Percentiles rank a stretch among this genome's conserved stretches.
These are phyloP conservation scores for Trichonephila clavipes DNA, from an alignment of 1,140 invertebrate species.

Conservation along the genomic window DNA sequence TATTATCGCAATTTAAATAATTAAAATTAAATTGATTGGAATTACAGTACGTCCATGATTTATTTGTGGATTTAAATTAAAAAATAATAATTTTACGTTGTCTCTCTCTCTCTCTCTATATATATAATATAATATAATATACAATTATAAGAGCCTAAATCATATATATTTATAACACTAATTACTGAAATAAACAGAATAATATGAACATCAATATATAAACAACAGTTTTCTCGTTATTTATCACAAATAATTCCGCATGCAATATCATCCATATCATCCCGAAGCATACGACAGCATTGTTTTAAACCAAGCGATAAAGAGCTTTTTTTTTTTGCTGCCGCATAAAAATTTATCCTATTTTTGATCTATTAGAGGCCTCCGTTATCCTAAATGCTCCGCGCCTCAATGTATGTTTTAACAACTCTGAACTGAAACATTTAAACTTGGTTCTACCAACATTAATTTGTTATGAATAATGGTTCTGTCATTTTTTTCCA, in stretches of 20 bases:
- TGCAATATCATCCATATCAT: not conserved
- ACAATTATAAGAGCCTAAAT: too few relatives aligned
- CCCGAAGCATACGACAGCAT: not conserved
- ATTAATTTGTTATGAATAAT: conserved; percentile 42
- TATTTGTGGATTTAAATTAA: too few relatives aligned
- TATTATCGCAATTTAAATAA: too few relatives aligned
- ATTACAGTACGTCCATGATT: too few relatives aligned
- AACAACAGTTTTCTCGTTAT: not conserved
- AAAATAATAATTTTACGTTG: too few relatives aligned
- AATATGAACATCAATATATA: not conserved
- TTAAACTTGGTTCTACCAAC: not conserved
- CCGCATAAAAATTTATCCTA: not conserved
- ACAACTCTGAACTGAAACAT: not conserved
- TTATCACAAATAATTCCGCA: not conserved
- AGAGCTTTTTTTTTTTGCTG: not conserved
- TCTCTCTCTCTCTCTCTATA: too few relatives aligned
- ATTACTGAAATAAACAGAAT: too few relatives aligned
- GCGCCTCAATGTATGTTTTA: not conserved
- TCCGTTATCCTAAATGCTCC: not conserved
- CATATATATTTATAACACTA: too few relatives aligned
- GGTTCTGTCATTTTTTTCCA: not conserved
- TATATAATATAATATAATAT: too few relatives aligned
- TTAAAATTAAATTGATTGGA: too few relatives aligned
- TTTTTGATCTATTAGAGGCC: not conserved
- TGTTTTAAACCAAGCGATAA: not conserved